Evolutionary conservation across 2,113 vertebrate genomes (phyloP).

Genomic region (Muntiacus muntjak): DNA sequence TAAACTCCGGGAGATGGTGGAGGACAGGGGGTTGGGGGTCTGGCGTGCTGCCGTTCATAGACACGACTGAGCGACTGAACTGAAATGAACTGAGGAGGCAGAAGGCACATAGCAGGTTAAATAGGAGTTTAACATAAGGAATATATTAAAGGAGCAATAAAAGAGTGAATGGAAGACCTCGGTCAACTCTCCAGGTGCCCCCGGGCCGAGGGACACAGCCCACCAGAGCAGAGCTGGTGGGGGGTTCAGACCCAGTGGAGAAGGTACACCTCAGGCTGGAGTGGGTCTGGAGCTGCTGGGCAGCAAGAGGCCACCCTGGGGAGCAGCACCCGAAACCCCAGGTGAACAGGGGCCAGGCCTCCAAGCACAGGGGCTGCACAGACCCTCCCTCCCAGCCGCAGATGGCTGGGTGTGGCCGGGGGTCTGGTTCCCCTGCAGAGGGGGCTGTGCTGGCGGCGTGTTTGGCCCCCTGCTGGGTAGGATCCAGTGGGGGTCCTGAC

Average conservation of each 20-base stretch:
- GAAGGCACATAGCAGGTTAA: neutral
- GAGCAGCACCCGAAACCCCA: too few relatives aligned
- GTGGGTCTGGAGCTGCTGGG: neutral
- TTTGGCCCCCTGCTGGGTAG: neutral
- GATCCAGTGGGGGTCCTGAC: neutral
- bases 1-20: neutral
- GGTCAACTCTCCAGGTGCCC: neutral
- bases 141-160: neutral
- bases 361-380: neutral
- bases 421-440: neutral
- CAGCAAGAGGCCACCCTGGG: neutral
- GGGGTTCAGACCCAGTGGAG: accelerated
- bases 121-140: neutral
- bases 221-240: neutral
- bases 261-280: neutral
- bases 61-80: neutral
- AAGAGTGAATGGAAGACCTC: neutral
- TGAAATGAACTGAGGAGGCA: neutral
- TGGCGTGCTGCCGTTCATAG: neutral
- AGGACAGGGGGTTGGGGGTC: neutral
- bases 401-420: neutral
- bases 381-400: neutral
- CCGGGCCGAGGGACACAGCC: neutral
- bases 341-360: neutral
- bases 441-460: neutral